Evolutionary conservation across 2,113 vertebrate genomes (phyloP), one percentile per base, ranked within the genome.

Genomic region (Chamaea fasciata): DNA sequence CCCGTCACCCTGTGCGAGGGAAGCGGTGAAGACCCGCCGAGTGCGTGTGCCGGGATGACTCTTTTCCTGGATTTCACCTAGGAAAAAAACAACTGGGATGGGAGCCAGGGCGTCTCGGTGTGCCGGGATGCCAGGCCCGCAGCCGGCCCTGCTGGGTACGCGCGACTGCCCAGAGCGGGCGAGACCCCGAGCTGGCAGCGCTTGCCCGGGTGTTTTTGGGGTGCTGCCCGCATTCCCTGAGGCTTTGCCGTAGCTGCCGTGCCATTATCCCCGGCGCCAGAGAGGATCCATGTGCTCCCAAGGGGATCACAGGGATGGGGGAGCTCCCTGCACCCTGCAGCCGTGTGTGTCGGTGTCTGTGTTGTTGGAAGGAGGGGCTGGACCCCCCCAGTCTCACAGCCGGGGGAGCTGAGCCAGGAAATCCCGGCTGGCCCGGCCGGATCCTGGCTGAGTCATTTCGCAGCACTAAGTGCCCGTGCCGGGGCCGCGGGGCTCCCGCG

Each of bases 401-500:
- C 0, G 7, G 92, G 80, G 87, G 31, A 89, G 95, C 83, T 91
- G 92, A 94, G 71, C 90, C 95, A 92, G 95, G 95, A 96, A 95
- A 86, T 94, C 90, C 92, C 63, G 8, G 62, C 89, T 88, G 89
- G 82, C 91, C 89, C 3, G 27, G 82, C 75, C 46, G 42, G 94
- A 94, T 96, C 92, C 95, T 1, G 92, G 75, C 95, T 95, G 95
- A 96, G 94, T 95, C 94, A 96, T 91, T 92, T 92, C 0, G 8
- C 73, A 53, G 81, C 44, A 41, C 94, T 96, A 90, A 86, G 67
- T n/a, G 82, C 73, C 83, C 30, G 7, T 21, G 86, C n/a, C 4
- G 23, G 83, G 86, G 70, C 12, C 60, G 64, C 44, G 0, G 83
- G 65, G 79, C 79, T 84, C 64, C 57, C 1, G 5, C 1, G 21